A percentile compares a stretch with the other conserved stretches of the same genome.
These are phyloP conservation scores for Carapus acus DNA, from an alignment of 2,797 vertebrate species.

Conservation along the genomic window DNA sequence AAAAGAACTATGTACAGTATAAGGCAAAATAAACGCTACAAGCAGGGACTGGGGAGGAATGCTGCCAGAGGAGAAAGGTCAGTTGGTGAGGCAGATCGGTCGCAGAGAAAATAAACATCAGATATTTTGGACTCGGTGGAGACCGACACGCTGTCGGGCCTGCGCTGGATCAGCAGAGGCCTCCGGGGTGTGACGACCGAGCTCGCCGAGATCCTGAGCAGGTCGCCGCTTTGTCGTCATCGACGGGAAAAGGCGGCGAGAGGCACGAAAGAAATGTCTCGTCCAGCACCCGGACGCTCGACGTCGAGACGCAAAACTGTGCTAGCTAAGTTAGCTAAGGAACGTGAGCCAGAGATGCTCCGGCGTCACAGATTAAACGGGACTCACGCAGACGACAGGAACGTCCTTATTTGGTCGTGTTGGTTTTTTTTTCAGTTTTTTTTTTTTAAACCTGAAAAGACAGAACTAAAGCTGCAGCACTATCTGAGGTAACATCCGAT, in stretches of 20 bases:
- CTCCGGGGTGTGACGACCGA: conserved; percentile 37
- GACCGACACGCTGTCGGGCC: conserved; percentile 7
- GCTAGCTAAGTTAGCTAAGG: conserved; percentile 17
- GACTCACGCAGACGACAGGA: neutral
- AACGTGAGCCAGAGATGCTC: conserved; percentile 12
- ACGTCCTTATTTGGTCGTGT: neutral
- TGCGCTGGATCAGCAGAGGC: conserved; percentile 25
- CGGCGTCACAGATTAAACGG: conserved; percentile 4
- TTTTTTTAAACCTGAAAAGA: neutral
- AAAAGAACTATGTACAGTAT: conserved; percentile 33
- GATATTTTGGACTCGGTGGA: conserved; percentile 30
- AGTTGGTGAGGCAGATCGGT: neutral
- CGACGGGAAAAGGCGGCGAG: conserved; percentile 30
- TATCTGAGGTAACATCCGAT: neutral
- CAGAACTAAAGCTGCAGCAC: no score
- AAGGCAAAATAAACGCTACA: conserved; percentile 12
- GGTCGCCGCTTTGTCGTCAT: conserved; percentile 38
- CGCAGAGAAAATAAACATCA: conserved; percentile 3
- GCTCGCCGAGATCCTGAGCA: conserved; percentile 47
- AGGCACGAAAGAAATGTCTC: neutral
- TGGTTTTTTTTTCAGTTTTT: conserved; percentile 1
- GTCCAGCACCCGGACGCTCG: conserved; percentile 30
- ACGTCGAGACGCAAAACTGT: conserved; percentile 17
- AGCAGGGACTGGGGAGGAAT: conserved; percentile 7
- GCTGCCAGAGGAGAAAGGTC: neutral